Conservation (phyloP, 2,888 invertebrate genomes). For the Kryphioiulus occultus region DNA sequence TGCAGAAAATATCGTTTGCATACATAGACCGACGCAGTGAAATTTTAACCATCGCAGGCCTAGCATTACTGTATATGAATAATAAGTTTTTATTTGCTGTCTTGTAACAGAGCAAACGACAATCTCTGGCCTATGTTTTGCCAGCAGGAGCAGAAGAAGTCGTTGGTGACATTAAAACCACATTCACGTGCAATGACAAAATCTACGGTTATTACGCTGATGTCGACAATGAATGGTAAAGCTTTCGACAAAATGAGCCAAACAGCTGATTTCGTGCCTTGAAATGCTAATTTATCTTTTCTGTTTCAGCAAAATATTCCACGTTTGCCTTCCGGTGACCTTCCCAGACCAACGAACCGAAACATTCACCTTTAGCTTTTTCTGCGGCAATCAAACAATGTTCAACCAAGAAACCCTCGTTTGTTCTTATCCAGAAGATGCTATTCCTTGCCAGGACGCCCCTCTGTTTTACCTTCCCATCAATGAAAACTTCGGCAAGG, state of each 20-base stretch:
- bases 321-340: conserved; percentile 49
- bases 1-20: too few relatives aligned
- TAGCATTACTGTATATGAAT: too few relatives aligned
- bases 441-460: conserved; percentile 56
- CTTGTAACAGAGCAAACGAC: conserved; percentile 43
- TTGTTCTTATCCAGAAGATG: conserved; percentile 56
- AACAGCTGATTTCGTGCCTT: neutral
- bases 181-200: conserved; percentile 50
- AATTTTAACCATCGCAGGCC: too few relatives aligned
- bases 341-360: conserved; percentile 51
- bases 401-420: conserved; percentile 57
- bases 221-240: conserved; percentile 47
- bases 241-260: neutral
- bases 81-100: neutral
- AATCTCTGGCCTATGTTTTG: conserved; percentile 49
- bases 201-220: conserved; percentile 52
- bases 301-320: conserved; percentile 50
- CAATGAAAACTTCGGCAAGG: conserved; percentile 56
- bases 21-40: too few relatives aligned
- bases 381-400: conserved; percentile 56
- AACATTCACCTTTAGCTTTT: conserved; percentile 54
- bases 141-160: conserved; percentile 51
- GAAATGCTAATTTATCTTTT: neutral
- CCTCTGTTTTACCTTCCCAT: conserved; percentile 56
- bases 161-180: conserved; percentile 52